Evolutionary conservation across 1,140 invertebrate genomes (phyloP).

Genomic region (Temnothorax longispinosus): DNA sequence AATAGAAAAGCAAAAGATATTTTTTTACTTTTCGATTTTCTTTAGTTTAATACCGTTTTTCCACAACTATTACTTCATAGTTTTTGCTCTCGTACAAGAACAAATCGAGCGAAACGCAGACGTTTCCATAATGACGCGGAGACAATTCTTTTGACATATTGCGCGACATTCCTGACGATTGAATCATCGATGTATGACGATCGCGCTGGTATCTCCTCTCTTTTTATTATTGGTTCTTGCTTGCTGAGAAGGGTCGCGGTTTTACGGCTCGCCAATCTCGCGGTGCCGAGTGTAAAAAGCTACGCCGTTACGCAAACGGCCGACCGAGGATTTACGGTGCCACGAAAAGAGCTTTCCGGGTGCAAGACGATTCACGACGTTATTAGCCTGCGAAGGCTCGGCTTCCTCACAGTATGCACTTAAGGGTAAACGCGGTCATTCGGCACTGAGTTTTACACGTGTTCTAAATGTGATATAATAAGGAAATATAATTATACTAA

Average conservation of each 20-base stretch:
- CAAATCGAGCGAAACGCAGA: background rate
- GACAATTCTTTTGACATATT: slow-evolving; percentile 16
- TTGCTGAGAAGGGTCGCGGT: slow-evolving; percentile 15
- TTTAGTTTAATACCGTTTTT: background rate
- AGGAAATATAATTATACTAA: background rate
- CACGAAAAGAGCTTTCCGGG: slow-evolving; percentile 38
- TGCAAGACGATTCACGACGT: slow-evolving; percentile 29
- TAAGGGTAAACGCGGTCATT: slow-evolving; percentile 13
- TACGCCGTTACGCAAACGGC: slow-evolving; percentile 41
- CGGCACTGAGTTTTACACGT: background rate
- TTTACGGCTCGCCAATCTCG: slow-evolving; percentile 51
- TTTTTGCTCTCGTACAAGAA: background rate
- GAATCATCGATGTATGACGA: slow-evolving; percentile 16
- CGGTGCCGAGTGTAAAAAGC: slow-evolving; percentile 9
- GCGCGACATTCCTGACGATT: slow-evolving; percentile 20
- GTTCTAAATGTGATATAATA: background rate
- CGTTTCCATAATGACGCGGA: background rate
- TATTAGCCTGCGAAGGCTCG: background rate
- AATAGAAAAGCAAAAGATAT: background rate
- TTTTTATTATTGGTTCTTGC: background rate
- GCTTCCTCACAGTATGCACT: background rate
- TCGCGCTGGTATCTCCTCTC: background rate
- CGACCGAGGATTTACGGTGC: slow-evolving; percentile 45
- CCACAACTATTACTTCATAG: background rate
- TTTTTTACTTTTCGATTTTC: background rate